These are phyloP conservation scores for Noctua janthe DNA, from an alignment of 2,888 invertebrate genomes.

Conservation along the genomic window DNA sequence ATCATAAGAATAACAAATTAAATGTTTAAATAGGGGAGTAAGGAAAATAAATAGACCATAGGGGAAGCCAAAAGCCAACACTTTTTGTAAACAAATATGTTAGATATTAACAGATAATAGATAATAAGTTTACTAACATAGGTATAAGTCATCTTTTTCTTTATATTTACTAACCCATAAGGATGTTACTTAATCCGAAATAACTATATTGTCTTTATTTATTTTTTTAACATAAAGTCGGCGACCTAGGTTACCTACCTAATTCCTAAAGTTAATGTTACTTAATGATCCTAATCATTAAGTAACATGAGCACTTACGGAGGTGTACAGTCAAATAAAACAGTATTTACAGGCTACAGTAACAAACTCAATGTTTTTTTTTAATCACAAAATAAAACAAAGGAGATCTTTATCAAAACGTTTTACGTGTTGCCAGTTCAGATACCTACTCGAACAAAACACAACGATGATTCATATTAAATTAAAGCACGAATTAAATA, in stretches of 20 bases:
- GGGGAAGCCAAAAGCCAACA: not conserved
- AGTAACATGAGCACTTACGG: no score
- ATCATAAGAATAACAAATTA: not conserved
- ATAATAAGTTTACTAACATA: no score
- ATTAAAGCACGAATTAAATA: constrained; percentile 24
- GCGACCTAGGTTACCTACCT: no score
- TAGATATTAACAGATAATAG: no score
- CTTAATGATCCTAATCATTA: no score
- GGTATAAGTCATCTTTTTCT: no score
- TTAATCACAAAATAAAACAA: constrained; percentile 48
- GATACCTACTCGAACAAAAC: constrained; percentile 13
- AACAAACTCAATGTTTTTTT: constrained; percentile 19
- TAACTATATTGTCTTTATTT: no score
- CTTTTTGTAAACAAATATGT: not conserved
- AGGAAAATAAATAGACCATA: not conserved
- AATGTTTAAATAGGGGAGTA: not conserved
- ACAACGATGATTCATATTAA: constrained; percentile 55
- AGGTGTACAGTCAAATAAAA: not conserved
- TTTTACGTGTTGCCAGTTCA: constrained; percentile 47
- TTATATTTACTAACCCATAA: no score
- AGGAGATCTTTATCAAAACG: constrained; percentile 58
- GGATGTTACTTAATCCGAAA: no score
- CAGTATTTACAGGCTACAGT: no score
- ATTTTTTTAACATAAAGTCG: no score
- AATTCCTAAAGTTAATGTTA: no score